phyloP scores from a whole-genome alignment of 2,113 vertebrate genomes.

The Loxodonta africana region DNA sequence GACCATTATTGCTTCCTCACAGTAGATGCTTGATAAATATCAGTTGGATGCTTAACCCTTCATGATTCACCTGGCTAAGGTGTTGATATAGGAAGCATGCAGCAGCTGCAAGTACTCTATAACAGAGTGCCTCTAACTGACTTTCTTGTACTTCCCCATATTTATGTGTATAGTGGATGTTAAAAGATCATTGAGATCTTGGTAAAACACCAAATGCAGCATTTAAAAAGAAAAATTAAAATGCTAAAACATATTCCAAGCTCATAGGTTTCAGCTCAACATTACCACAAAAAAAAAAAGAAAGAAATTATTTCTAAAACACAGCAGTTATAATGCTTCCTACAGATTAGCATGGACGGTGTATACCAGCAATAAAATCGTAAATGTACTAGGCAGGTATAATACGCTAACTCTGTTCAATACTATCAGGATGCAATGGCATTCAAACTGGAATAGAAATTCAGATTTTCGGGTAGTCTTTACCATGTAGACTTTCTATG shows the following conservation, averaged over 20 bases:
- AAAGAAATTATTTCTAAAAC: conserved; percentile 52
- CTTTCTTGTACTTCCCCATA: not conserved
- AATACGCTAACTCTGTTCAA: not conserved
- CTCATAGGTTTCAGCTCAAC: conserved; percentile 33
- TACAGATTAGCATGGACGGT: conserved; percentile 35
- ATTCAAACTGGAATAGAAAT: not conserved
- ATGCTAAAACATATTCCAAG: conserved; percentile 30
- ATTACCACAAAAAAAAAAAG: conserved; percentile 3
- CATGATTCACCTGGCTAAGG: not conserved
- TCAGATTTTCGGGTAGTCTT: not conserved
- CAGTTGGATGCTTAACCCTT: not conserved
- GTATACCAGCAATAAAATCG: conserved; percentile 30
- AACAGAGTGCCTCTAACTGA: not conserved
- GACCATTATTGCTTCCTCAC: not conserved
- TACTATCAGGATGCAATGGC: not conserved
- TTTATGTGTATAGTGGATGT: not conserved
- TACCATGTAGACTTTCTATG: not conserved
- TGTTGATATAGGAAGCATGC: not conserved
- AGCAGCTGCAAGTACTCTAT: not conserved
- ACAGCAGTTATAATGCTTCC: not conserved
- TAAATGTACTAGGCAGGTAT: conserved; percentile 5
- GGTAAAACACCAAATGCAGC: not conserved
- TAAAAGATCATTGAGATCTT: conserved; percentile 55
- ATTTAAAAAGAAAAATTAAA: conserved; percentile 35
- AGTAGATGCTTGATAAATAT: not conserved